Conservation (phyloP, 2,888 invertebrate genomes). For the Drosophila differens region DNA sequence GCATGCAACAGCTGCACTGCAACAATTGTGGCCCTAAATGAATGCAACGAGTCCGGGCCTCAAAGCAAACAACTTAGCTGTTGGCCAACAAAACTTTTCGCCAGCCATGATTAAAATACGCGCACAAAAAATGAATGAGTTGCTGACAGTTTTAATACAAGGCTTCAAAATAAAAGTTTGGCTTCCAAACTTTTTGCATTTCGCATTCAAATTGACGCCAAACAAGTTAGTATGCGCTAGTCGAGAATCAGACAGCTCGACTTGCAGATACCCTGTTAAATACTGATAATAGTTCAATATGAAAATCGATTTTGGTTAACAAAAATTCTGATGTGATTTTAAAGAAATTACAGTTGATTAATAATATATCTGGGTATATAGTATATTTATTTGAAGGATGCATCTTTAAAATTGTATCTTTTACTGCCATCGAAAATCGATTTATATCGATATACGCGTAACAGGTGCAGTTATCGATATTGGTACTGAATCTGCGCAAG, state of each 20-base stretch:
- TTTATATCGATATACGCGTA: background rate
- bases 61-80: constrained; percentile 10
- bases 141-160: constrained; percentile 70
- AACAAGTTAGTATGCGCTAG: background rate
- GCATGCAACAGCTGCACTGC: constrained; percentile 76
- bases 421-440: background rate
- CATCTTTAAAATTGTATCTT: background rate
- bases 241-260: background rate
- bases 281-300: background rate
- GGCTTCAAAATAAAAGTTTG: constrained; percentile 60
- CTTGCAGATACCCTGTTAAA: background rate
- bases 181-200: constrained; percentile 40
- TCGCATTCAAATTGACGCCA: constrained; percentile 41
- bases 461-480: background rate
- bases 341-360: background rate
- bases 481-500: background rate
- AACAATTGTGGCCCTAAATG: constrained; percentile 62
- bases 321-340: no score
- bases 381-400: background rate
- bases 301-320: background rate
- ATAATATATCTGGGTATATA: background rate
- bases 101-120: constrained; percentile 50
- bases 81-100: constrained; percentile 14
- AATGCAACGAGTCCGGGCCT: constrained; percentile 16
- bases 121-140: constrained; percentile 31